A percentile compares a stretch with the other conserved stretches of the same genome.
Conservation (phyloP, 2,888 invertebrate species). For the Dermolepida albohirtum region DNA sequence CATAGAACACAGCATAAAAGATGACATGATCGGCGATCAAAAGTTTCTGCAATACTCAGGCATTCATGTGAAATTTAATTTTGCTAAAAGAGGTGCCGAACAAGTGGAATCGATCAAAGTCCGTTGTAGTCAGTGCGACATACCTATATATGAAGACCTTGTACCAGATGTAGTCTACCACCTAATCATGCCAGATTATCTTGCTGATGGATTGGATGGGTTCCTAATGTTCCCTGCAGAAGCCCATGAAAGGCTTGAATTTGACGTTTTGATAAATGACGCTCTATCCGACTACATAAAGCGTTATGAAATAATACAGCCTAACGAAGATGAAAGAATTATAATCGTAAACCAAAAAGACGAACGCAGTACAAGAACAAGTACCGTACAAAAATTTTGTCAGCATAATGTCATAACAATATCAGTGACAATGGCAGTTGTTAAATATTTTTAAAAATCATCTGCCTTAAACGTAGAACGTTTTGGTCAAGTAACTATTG, state of each 20-base stretch:
- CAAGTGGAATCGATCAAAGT: background rate
- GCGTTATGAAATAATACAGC: too few species aligned
- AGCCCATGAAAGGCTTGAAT: background rate
- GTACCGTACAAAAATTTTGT: too few species aligned
- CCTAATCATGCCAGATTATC: background rate
- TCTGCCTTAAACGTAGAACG: too few species aligned
- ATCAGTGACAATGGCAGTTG: too few species aligned
- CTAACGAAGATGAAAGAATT: too few species aligned
- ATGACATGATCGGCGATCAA: background rate
- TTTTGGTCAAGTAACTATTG: too few species aligned
- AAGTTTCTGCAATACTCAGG: slow-evolving; percentile 11
- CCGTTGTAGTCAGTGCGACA: slow-evolving; percentile 1
- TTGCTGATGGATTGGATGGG: background rate
- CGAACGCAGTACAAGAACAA: too few species aligned
- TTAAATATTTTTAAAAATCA: too few species aligned
- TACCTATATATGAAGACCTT: background rate
- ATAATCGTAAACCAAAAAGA: too few species aligned
- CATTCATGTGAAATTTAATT: background rate
- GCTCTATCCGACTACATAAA: background rate
- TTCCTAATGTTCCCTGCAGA: background rate
- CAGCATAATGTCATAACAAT: too few species aligned
- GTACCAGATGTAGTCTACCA: background rate
- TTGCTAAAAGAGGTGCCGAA: background rate
- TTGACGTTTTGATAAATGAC: background rate
- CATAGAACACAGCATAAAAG: background rate